These are phyloP conservation scores for Entomobrya multifasciata DNA, from an alignment of 2,888 invertebrate species.

Conservation along the genomic window DNA sequence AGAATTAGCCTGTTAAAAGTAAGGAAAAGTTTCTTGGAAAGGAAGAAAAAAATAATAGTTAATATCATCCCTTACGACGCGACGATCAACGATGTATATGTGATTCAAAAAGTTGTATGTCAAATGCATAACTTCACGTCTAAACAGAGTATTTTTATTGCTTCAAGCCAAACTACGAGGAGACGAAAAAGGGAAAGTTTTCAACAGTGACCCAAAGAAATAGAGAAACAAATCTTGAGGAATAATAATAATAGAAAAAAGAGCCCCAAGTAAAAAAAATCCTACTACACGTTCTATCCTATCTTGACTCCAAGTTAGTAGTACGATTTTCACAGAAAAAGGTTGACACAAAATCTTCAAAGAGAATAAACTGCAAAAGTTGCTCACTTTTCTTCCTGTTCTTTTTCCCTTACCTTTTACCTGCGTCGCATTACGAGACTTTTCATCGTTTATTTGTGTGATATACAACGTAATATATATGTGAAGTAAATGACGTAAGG, in stretches of 20 bases:
- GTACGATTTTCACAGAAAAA: no score
- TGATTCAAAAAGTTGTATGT: neutral
- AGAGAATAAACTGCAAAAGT: slow-evolving; percentile 36
- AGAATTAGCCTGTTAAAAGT: slow-evolving; percentile 44
- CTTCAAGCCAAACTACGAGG: no score
- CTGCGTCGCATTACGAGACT: neutral
- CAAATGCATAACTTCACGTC: no score
- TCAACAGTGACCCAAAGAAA: slow-evolving; percentile 49
- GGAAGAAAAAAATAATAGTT: slow-evolving; percentile 27
- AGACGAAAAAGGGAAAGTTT: slow-evolving; percentile 36
- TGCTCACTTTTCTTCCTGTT: slow-evolving; percentile 20
- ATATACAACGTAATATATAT: no score
- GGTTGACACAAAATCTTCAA: slow-evolving; percentile 50
- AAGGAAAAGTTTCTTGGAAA: slow-evolving; percentile 45
- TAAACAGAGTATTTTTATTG: slow-evolving; percentile 28
- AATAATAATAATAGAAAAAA: slow-evolving; percentile 15
- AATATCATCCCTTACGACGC: neutral
- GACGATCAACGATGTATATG: no score
- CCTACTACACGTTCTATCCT: no score
- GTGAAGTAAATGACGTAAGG: no score
- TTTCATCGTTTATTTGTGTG: neutral
- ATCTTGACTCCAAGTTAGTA: no score
- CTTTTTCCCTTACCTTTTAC: neutral
- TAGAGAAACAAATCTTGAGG: slow-evolving; percentile 25
- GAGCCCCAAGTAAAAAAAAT: slow-evolving; percentile 2